Evolutionary conservation across 1,140 invertebrate genomes (phyloP).

Genomic region (Zaprionus camerounensis): DNA sequence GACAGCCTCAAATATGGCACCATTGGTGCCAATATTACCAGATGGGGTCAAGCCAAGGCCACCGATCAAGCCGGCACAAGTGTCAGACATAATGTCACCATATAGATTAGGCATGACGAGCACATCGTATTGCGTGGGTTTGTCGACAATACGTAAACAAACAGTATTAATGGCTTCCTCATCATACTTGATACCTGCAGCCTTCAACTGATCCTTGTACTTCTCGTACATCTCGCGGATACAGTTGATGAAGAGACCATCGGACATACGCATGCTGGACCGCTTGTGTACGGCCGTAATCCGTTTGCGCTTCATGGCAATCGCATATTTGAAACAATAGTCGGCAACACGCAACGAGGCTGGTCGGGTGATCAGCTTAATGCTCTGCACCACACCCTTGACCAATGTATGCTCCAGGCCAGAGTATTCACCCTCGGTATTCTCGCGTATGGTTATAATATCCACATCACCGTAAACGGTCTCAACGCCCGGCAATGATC

Average conservation of each 20-base stretch:
- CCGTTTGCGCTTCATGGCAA: conserved; percentile 95
- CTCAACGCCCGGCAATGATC: conserved; percentile 98
- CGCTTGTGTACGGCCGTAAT: conserved; percentile 99
- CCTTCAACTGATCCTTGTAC: conserved; percentile 85
- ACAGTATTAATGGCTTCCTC: conserved; percentile 99
- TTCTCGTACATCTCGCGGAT: conserved; percentile 97
- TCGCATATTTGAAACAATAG: conserved; percentile 98
- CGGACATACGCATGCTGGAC: conserved; percentile 99
- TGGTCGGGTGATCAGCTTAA: conserved; percentile 99
- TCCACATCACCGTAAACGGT: conserved; percentile 99
- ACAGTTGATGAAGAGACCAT: conserved; percentile 98
- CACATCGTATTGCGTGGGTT: conserved; percentile 98
- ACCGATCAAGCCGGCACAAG: conserved; percentile 99
- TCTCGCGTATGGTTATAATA: conserved; percentile 99
- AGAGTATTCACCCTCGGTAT: conserved; percentile 99
- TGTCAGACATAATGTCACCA: conserved; percentile 99
- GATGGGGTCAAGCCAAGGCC: conserved; percentile 99
- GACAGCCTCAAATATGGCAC: conserved; percentile 99
- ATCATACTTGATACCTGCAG: conserved; percentile 96
- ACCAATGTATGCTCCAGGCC: conserved; percentile 99
- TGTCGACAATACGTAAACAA: conserved; percentile 99
- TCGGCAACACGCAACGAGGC: conserved; percentile 98
- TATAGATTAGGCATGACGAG: conserved; percentile 99
- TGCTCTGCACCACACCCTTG: conserved; percentile 99
- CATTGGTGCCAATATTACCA: conserved; percentile 98